Evolutionary conservation across 1,140 invertebrate species (phyloP).

Genomic region (Dreissena polymorpha): DNA sequence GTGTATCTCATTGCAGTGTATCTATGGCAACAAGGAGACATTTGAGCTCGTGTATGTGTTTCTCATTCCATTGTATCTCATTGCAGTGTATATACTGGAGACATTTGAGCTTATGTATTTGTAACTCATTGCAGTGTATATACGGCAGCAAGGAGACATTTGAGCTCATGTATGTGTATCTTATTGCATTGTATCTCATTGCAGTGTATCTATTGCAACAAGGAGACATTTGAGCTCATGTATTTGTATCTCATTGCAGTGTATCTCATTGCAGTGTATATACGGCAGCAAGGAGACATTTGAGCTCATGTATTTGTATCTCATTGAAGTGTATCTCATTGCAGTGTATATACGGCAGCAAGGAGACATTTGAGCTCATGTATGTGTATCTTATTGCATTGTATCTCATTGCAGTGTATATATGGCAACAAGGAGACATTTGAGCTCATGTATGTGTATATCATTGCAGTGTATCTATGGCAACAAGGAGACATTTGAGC

Average conservation of each 20-base stretch:
- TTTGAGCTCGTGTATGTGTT: constrained; percentile 86
- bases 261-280: constrained; percentile 15
- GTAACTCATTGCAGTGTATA: constrained; percentile 11
- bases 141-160: constrained; percentile 88
- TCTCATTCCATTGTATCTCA: constrained; percentile 58
- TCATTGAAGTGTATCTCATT: constrained; percentile 70
- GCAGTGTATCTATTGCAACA: constrained; percentile 81
- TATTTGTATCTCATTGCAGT: too few species aligned
- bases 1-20: constrained; percentile 12
- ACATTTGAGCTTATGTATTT: constrained; percentile 88
- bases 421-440: constrained; percentile 88
- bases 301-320: constrained; percentile 89
- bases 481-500: constrained; percentile 88
- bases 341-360: constrained; percentile 81
- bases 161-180: constrained; percentile 84
- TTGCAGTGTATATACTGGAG: constrained; percentile 88
- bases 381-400: too few species aligned
- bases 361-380: constrained; percentile 90
- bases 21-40: constrained; percentile 87
- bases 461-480: constrained; percentile 78
- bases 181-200: too few species aligned
- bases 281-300: constrained; percentile 88
- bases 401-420: constrained; percentile 19
- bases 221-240: constrained; percentile 90
- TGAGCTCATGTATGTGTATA: constrained; percentile 84